phyloP scores from a whole-genome alignment of 2,888 invertebrate species.

The Tipula unca region DNA sequence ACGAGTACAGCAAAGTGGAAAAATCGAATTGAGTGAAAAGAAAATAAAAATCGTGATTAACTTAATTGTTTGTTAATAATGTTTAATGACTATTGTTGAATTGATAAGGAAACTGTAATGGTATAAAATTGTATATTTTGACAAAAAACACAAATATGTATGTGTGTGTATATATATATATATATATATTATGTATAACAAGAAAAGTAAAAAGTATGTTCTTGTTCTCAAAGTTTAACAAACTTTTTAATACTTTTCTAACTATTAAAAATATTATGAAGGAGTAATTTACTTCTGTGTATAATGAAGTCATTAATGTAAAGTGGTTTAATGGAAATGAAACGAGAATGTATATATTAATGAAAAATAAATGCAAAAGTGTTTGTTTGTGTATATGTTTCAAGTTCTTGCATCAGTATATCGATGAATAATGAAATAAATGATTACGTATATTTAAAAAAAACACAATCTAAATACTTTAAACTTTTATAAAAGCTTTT shows the following conservation, averaged over 20 bases:
- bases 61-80: slow-evolving; percentile 14
- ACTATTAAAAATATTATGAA: not conserved
- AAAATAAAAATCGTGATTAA: not conserved
- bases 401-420: too few relatives aligned
- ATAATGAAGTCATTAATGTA: not conserved
- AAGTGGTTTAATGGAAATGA: not conserved
- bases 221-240: not conserved
- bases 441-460: not conserved
- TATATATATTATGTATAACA: not conserved
- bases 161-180: not conserved
- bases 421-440: too few relatives aligned
- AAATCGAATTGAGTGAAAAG: not conserved
- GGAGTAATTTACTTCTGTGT: not conserved
- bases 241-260: not conserved
- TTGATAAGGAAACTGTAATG: not conserved
- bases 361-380: not conserved
- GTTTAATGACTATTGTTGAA: not conserved
- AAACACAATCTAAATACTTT: not conserved
- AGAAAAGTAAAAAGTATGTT: not conserved
- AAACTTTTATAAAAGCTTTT: not conserved
- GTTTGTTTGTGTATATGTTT: too few relatives aligned
- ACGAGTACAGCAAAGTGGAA: not conserved
- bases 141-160: not conserved
- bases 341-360: not conserved
- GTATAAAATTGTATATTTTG: not conserved